Conservation (phyloP, 1,140 invertebrate genomes). For the Maconellicoccus hirsutus region DNA sequence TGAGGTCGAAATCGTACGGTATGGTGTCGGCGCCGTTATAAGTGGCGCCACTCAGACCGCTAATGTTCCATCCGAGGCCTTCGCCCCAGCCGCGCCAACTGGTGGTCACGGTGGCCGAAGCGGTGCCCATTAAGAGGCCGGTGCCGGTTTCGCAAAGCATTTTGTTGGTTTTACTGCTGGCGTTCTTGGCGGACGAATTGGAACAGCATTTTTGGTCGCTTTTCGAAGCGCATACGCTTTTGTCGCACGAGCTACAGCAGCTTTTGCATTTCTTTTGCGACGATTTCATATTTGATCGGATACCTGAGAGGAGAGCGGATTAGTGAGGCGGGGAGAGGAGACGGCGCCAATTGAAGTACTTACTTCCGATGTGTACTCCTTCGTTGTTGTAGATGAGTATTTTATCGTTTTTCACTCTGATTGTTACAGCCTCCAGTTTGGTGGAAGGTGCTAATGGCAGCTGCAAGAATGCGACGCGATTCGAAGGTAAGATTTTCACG, state of each 20-base stretch:
- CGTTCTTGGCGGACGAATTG: neutral
- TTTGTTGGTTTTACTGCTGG: neutral
- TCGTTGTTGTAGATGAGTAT: slow-evolving; percentile 22
- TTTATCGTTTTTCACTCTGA: neutral
- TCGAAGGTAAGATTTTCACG: too few relatives aligned
- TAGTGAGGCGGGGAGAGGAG: neutral
- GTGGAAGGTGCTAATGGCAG: slow-evolving; percentile 46
- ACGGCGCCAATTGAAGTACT: too few relatives aligned
- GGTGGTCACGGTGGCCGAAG: neutral
- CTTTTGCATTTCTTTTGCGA: slow-evolving; percentile 23
- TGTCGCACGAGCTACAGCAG: slow-evolving; percentile 18
- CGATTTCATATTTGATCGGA: neutral
- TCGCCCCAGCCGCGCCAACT: slow-evolving; percentile 15
- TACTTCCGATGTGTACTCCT: slow-evolving; percentile 22
- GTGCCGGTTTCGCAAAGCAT: neutral
- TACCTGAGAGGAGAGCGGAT: neutral
- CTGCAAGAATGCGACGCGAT: slow-evolving; percentile 29
- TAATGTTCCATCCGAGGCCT: neutral
- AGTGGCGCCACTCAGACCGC: neutral
- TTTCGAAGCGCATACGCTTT: neutral
- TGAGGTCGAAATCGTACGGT: neutral
- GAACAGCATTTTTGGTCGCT: neutral
- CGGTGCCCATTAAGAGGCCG: neutral
- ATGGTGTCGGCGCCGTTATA: slow-evolving; percentile 11
- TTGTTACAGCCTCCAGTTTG: slow-evolving; percentile 35